Base-by-base conservation (phyloP, 2,113 vertebrate genomes). In the Blennius ocellaris region DNA sequence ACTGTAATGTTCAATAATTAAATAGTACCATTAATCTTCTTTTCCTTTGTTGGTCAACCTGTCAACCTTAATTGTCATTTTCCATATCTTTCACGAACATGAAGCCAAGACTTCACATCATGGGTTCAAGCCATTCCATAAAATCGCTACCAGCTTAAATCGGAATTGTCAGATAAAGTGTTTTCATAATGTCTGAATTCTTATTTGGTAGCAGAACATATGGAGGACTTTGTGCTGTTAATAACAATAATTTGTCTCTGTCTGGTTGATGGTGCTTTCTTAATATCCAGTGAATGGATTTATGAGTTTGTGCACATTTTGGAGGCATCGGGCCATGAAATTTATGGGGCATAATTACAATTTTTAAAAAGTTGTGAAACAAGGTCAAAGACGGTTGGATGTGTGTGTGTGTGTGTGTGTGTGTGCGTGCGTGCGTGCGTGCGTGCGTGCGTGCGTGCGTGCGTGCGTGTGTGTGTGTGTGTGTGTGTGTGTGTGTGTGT, bases 161-260 rank as follows among this genome's bases (percentile, higher is more conserved):
- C 7, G 6, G 3, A 2, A 43, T 43, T 61, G 14, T 52, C n/a
- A 49, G 9, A 69, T n/a, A 61, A n/a, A 48, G 45, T n/a, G 9
- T 58, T 61, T 57, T 48, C 14, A 58, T 44, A 39, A 63, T 14
- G 16, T 39, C n/a, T 62, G 12, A 72, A n/a, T 51, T 72, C 11
- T 57, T 12, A 61, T 57, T 38, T 74, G 49, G 49, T 44, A 45
- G 44, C 56, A 54, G 55, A 64, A 60, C 60, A 81, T 57, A 74
- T 74, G 64, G 64, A 17, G 2, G 14, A 48, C 44, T 51, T 55
- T 72, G 4, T 9, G 36, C 15, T 49, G 50, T 55, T 80, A 78
- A 84, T 80, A 61, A 61, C 55, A 36, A 37, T 14, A 11, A 82
- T 87, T 85, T 81, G 48, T 87, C 73, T 82, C 50, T 80, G 75